Conservation (phyloP, 2,797 vertebrate species). For the Oophaga sylvatica region DNA sequence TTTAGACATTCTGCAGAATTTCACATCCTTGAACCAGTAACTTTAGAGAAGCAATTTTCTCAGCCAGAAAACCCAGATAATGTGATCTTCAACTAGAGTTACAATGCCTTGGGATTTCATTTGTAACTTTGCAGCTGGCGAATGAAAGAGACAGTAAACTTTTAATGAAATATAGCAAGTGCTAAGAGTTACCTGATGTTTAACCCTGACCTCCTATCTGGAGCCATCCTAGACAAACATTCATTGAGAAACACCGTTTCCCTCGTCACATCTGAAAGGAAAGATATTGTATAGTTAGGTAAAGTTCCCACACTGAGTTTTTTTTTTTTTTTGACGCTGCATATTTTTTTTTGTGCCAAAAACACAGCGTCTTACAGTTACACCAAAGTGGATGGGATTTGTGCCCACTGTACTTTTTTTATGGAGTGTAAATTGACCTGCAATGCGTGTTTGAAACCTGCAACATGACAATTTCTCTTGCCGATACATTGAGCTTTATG, state of each 20-base stretch:
- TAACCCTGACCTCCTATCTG: background rate
- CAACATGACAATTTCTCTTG: too few relatives aligned
- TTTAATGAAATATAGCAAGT: background rate
- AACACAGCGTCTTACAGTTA: too few relatives aligned
- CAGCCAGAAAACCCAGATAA: conserved; percentile 17
- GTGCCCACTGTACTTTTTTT: too few relatives aligned
- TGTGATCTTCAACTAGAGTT: conserved; percentile 4
- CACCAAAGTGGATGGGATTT: too few relatives aligned
- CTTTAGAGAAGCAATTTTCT: conserved; percentile 11
- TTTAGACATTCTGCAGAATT: conserved; percentile 14
- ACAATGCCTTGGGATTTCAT: background rate
- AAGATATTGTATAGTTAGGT: background rate
- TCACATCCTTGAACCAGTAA: background rate
- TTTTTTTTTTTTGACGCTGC: too few relatives aligned
- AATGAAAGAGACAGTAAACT: background rate
- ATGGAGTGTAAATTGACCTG: too few relatives aligned
- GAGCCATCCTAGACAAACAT: background rate
- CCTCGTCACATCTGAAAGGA: background rate
- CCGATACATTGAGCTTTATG: too few relatives aligned
- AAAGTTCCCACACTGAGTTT: too few relatives aligned
- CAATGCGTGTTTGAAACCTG: too few relatives aligned
- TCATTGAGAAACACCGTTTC: background rate
- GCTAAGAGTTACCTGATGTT: background rate
- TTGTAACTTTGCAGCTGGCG: background rate
- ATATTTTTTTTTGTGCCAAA: too few relatives aligned